Evolutionary conservation across 2,888 invertebrate species (phyloP).

Genomic region (Elaeidobius kamerunicus): DNA sequence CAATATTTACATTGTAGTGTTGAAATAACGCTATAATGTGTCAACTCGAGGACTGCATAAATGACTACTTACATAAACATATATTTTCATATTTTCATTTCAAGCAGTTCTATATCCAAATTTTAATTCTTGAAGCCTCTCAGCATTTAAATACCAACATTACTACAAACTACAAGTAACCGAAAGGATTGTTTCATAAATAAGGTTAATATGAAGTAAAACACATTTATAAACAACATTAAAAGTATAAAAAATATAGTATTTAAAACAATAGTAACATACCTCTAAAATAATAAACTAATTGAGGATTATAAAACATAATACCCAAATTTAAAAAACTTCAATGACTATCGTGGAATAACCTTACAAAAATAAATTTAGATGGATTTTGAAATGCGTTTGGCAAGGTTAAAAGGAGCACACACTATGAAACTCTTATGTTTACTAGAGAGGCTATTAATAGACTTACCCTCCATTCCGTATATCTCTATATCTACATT

Average conservation of each 20-base stretch:
- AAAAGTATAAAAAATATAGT: too few relatives aligned
- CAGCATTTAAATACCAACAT: too few relatives aligned
- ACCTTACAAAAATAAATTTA: conserved; percentile 6
- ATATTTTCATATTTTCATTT: too few relatives aligned
- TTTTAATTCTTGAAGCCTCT: too few relatives aligned
- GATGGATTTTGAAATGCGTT: conserved; percentile 12
- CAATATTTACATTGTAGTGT: too few relatives aligned
- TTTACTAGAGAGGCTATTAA: conserved; percentile 34
- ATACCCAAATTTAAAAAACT: conserved; percentile 12
- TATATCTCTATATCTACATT: conserved; percentile 99
- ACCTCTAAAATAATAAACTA: conserved; percentile 26
- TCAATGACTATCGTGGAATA: conserved; percentile 9
- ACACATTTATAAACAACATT: too few relatives aligned
- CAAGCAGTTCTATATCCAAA: too few relatives aligned
- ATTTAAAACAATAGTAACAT: neutral
- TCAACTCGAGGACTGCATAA: too few relatives aligned
- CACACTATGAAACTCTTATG: conserved; percentile 21
- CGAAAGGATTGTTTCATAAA: neutral
- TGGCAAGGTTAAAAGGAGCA: conserved; percentile 28
- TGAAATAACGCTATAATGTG: too few relatives aligned
- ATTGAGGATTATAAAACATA: conserved; percentile 27
- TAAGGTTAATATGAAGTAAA: neutral
- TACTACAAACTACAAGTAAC: too few relatives aligned
- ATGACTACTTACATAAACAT: too few relatives aligned
- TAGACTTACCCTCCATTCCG: conserved; percentile 90